Evolutionary conservation across 2,113 vertebrate species (phyloP), one percentile per base, ranked within the genome.

Genomic region (Cynopterus brachyotis): DNA sequence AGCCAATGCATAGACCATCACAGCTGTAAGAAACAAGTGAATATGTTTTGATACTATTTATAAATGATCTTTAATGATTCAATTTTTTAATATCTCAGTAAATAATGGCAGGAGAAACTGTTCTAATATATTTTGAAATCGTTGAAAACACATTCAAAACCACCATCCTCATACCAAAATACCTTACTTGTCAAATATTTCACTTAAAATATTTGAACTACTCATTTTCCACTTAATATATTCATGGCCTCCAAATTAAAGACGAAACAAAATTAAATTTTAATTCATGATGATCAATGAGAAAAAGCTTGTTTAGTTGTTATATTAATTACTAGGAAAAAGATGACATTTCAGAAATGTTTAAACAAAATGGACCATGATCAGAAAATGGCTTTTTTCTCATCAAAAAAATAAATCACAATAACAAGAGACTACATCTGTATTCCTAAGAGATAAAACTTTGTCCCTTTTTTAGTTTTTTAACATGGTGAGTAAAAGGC

Each of bases 11-110:
- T 16, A 89, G 35, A 85, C 30, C 82, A 92, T 72, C 75, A 80
- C 60, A 97, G 73, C 84, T 96, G 57, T 66, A 70, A 37, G 64
- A 83, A 76, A 40, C 45, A 94, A 97, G 88, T 84, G 53, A 96
- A 45, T 92, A 85, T 50, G 9, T 76, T 89, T 76, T 84, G 72
- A 60, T 94, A 69, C 55, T 96, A 93, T 95, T 97, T 90, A 88
- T 79, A 95, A 95, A 53, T 66, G 22, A 82, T 64, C 82, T 95
- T 76, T 69, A 96, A 82, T 85, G 19, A 95, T 60, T 90, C 47
- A n/a, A 76, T 89, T 66, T 94, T 96, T 90, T 66, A 64, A 92
- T 47, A 84, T 76, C 80, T 92, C 83, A 92, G 6, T 57, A 98
- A 95, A 85, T 84, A 96, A 95, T 82, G 6, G 19, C n/a, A 95